Percentiles rank a stretch among this genome's conserved stretches.
Conservation (phyloP, 2,797 vertebrate genomes). For the Takifugu ocellatus region DNA sequence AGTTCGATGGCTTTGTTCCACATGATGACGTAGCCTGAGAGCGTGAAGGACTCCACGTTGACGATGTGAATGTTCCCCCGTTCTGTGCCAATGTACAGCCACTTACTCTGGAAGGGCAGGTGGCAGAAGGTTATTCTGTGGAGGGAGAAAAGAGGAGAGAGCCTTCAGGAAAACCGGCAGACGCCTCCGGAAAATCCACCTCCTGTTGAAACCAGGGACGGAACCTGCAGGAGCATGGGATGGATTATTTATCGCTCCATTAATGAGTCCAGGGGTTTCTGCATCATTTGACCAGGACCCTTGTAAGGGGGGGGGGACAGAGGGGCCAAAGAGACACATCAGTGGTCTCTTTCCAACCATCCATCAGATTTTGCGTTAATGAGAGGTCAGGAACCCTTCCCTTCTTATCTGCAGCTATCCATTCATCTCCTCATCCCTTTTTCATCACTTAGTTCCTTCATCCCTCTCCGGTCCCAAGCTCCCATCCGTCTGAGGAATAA, state of each 20-base stretch:
- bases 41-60: conserved; percentile 98
- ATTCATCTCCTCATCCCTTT: conserved; percentile 62
- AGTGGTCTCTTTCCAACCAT: conserved; percentile 54
- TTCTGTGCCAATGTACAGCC: conserved; percentile 97
- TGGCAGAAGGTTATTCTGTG: conserved; percentile 98
- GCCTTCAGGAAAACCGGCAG: neutral
- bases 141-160: conserved; percentile 34
- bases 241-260: conserved; percentile 45
- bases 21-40: conserved; percentile 99
- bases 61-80: conserved; percentile 97
- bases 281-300: conserved; percentile 33
- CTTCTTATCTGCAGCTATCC: conserved; percentile 37
- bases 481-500: conserved; percentile 43
- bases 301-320: conserved; percentile 12
- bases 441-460: conserved; percentile 57
- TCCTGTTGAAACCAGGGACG: conserved; percentile 24
- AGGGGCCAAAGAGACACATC: conserved; percentile 35
- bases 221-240: conserved; percentile 37
- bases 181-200: conserved; percentile 10
- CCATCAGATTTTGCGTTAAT: conserved; percentile 61
- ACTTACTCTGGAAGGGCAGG: conserved; percentile 99
- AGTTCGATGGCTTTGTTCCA: conserved; percentile 99
- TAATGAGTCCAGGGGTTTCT: conserved; percentile 39
- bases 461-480: conserved; percentile 42
- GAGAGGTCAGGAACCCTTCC: conserved; percentile 56